Evolutionary conservation across 2,113 vertebrate genomes (phyloP).

Genomic region (Syngnathus typhle): DNA sequence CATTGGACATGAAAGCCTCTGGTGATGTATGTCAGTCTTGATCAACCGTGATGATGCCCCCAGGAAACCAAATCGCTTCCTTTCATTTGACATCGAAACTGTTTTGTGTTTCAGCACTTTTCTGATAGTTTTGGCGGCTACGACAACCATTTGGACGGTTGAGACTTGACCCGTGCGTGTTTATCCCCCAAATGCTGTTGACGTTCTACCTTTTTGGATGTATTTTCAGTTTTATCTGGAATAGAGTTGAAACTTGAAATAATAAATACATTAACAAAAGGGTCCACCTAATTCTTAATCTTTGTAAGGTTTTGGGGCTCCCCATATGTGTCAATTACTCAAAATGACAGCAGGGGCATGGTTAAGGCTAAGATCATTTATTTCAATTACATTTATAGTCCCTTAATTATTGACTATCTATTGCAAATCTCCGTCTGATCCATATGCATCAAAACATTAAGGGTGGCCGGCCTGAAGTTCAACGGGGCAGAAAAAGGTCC

Average conservation of each 20-base stretch:
- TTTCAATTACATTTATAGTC: slow-evolving; percentile 45
- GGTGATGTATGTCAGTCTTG: slow-evolving; percentile 68
- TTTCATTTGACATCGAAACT: slow-evolving; percentile 44
- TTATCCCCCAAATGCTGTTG: slow-evolving; percentile 6
- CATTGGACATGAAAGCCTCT: slow-evolving; percentile 67
- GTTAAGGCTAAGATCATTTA: slow-evolving; percentile 14
- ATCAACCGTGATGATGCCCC: slow-evolving; percentile 59
- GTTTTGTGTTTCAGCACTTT: slow-evolving; percentile 63
- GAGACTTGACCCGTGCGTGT: slow-evolving; percentile 3
- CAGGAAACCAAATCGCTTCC: slow-evolving; percentile 50
- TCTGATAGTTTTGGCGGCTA: slow-evolving; percentile 44
- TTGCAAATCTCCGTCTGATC: slow-evolving; percentile 11
- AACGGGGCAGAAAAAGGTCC: slow-evolving; percentile 78
- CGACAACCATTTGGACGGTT: slow-evolving; percentile 16
- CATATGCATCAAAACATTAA: neutral
- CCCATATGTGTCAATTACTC: slow-evolving; percentile 1
- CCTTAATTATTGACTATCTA: slow-evolving; percentile 15
- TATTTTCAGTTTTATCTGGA: neutral
- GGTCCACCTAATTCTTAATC: neutral
- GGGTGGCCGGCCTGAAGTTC: slow-evolving; percentile 65
- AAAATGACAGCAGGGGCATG: neutral
- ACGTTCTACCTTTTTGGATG: neutral
- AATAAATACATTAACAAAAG: neutral
- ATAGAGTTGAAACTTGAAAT: neutral
- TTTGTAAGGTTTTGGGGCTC: neutral